These are phyloP conservation scores for Andrena haemorrhoa DNA, from an alignment of 2,888 invertebrate genomes.

Conservation along the genomic window DNA sequence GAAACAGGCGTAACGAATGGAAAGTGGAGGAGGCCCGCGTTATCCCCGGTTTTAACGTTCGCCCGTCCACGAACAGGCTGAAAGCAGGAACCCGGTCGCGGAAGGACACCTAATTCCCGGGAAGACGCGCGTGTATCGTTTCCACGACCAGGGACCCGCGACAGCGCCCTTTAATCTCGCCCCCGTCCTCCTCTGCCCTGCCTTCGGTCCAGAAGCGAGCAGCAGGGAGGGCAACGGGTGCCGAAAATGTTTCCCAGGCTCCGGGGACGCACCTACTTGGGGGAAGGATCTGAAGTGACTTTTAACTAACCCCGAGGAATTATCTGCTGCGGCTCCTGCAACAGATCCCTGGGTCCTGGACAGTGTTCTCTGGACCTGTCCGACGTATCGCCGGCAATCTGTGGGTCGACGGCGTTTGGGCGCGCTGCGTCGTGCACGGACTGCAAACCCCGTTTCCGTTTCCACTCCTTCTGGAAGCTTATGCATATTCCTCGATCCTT, in stretches of 20 bases:
- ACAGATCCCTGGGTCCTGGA: slow-evolving; percentile 73
- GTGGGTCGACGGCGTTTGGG: slow-evolving; percentile 32
- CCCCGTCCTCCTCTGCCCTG: slow-evolving; percentile 35
- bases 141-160: slow-evolving; percentile 40
- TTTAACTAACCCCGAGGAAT: slow-evolving; percentile 78
- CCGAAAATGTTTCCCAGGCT: slow-evolving; percentile 75
- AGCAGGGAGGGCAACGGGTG: slow-evolving; percentile 41
- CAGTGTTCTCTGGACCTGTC: slow-evolving; percentile 76
- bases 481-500: background rate
- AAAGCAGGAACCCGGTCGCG: background rate
- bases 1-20: slow-evolving; percentile 15
- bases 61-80: background rate
- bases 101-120: background rate
- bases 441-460: slow-evolving; percentile 6
- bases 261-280: slow-evolving; percentile 32
- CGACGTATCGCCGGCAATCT: slow-evolving; percentile 67
- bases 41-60: slow-evolving; percentile 54
- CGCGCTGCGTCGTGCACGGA: slow-evolving; percentile 5
- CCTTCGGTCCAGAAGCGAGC: background rate
- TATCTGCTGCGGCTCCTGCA: slow-evolving; percentile 70
- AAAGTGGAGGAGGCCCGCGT: slow-evolving; percentile 37
- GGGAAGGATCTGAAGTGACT: slow-evolving; percentile 74
- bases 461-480: background rate
- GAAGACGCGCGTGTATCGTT: background rate
- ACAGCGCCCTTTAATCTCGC: slow-evolving; percentile 71